Evolutionary conservation across 2,113 vertebrate genomes (phyloP).

Genomic region (Erinaceus europaeus): DNA sequence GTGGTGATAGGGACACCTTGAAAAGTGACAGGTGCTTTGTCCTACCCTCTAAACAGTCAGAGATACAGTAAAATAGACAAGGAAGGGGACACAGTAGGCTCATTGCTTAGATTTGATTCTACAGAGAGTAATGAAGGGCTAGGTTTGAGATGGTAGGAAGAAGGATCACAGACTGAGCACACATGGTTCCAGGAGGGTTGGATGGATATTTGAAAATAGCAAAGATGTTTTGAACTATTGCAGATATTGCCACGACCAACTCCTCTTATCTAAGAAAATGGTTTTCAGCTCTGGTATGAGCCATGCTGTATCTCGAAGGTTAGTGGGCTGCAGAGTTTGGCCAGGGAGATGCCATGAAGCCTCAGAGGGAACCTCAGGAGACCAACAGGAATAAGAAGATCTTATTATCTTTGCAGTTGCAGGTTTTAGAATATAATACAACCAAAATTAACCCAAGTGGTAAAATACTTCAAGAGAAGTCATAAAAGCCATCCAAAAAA

Average conservation of each 20-base stretch:
- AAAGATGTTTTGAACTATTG: not conserved
- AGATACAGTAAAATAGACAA: not conserved
- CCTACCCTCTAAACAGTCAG: not conserved
- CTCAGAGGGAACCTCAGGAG: not conserved
- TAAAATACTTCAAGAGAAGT: not conserved
- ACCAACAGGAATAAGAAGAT: not conserved
- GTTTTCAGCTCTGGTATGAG: not conserved
- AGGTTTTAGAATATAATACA: not conserved
- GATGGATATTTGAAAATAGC: not conserved
- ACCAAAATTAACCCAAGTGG: not conserved
- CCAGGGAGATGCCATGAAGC: not conserved
- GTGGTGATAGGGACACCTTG: not conserved
- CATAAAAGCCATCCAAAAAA: not conserved
- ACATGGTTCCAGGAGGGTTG: not conserved
- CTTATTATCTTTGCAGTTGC: not conserved
- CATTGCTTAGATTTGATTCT: not conserved
- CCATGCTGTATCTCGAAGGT: too few relatives aligned
- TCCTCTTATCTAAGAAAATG: not conserved
- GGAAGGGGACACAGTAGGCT: not conserved
- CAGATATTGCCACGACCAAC: not conserved
- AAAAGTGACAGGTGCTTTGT: not conserved
- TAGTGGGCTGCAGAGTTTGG: rapidly evolving
- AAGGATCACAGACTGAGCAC: rapidly evolving
- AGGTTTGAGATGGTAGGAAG: not conserved
- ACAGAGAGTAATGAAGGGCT: too few relatives aligned